Conservation (phyloP, 1,140 invertebrate genomes). For the Armadillidium nasatum region DNA sequence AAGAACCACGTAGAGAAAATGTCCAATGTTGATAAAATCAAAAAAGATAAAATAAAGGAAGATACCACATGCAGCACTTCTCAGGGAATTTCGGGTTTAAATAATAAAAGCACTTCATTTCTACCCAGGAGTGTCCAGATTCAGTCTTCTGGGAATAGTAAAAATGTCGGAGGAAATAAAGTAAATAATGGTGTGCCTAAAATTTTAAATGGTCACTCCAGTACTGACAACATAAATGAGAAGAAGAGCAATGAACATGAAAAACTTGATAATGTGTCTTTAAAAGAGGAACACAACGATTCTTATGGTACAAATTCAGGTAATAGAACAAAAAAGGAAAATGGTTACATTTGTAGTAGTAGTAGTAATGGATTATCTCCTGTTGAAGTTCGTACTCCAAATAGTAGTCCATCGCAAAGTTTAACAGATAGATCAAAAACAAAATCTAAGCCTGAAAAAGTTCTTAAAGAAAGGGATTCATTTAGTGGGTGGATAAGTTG, state of each 20-base stretch:
- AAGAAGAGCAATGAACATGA: too few relatives aligned
- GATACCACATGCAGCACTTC: neutral
- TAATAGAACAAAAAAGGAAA: neutral
- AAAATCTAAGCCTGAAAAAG: neutral
- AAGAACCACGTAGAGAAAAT: too few relatives aligned
- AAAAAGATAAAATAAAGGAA: neutral
- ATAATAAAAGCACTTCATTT: neutral
- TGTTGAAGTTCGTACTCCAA: neutral
- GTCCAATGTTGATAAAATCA: neutral
- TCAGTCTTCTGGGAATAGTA: neutral
- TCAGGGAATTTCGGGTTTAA: neutral
- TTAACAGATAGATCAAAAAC: neutral
- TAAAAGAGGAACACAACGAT: too few relatives aligned
- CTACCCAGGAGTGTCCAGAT: neutral
- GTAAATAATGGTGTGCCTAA: neutral
- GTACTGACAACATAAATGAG: too few relatives aligned
- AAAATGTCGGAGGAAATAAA: neutral
- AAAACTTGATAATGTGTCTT: too few relatives aligned
- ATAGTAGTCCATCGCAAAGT: too few relatives aligned
- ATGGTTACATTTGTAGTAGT: neutral
- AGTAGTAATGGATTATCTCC: neutral
- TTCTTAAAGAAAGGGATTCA: neutral
- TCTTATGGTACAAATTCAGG: too few relatives aligned
- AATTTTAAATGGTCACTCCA: neutral
- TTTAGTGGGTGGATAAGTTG: neutral